phyloP scores from a whole-genome alignment of 1,140 invertebrate species.

The Hormaphis cornu region DNA sequence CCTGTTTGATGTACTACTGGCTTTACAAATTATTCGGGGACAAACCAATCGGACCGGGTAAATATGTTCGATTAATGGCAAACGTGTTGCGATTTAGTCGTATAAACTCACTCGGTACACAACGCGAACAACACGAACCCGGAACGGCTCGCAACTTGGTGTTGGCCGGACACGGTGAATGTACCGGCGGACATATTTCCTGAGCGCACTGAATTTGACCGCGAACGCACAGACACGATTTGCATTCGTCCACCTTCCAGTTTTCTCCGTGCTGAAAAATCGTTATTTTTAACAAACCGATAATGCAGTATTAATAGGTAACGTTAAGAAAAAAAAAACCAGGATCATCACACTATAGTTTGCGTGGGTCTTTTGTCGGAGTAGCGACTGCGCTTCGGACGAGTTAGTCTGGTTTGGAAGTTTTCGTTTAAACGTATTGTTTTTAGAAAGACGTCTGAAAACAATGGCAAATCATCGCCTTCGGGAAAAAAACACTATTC shows the following conservation, averaged over 20 bases:
- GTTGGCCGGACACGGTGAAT: constrained; percentile 58
- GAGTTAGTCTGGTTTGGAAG: neutral
- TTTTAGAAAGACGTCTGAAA: too few species aligned
- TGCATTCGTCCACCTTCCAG: constrained; percentile 78
- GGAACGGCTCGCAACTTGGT: constrained; percentile 58
- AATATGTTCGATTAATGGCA: neutral
- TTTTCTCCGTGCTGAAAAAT: constrained; percentile 66
- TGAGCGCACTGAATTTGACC: constrained; percentile 71
- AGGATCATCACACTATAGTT: neutral
- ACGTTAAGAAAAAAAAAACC: neutral
- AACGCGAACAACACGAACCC: constrained; percentile 76
- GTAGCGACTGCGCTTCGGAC: too few species aligned
- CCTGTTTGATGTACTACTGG: too few species aligned
- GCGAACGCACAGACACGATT: constrained; percentile 68
- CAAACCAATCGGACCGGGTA: too few species aligned
- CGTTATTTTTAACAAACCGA: neutral
- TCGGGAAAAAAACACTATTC: too few species aligned
- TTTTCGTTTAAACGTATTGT: neutral
- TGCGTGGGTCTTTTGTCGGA: too few species aligned
- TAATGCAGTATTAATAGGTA: neutral
- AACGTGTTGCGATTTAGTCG: neutral
- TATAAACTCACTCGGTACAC: constrained; percentile 60
- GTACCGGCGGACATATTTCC: constrained; percentile 56
- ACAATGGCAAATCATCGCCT: too few species aligned
- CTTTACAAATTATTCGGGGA: too few species aligned